Base-by-base conservation (phyloP, 2,888 invertebrate species). In the Cremastinae sp. region DNA sequence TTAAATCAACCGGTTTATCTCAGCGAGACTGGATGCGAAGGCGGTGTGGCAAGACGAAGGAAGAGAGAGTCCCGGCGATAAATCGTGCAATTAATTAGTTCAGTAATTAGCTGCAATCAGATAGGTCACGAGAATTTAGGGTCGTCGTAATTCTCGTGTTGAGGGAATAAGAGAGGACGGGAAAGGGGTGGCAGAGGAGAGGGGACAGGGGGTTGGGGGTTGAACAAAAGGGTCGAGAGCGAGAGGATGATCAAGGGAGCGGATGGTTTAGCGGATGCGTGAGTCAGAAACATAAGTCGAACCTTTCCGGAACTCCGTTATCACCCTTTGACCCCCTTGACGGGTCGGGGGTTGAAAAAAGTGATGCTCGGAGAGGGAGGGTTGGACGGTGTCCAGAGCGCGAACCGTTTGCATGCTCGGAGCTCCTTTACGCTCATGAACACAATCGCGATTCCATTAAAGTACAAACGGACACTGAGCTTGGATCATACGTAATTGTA, bases 61-160 rank as follows among this genome's bases (percentile, higher is more conserved):
- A 28, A 28, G 28, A 36, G 34, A 61, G 22, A 70, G n/a, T n/a
- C 54, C 41, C 10, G 36, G 45, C 85, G 82, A 87, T 87, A 87
- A 87, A 87, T 87, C 84, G 83, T 81, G 82, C 83, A 87, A 87
- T 87, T 87, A 87, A 87, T 87, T 87, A 87, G 84, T 75, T 82
- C 79, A 75, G 85, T 86, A 87, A 87, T 87, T 87, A 87, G 86
- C 82, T 83, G 79, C 82, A 83, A 86, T 87, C 87, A 85, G 87
- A 87, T 86, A 85, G 84, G 78, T 79, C 82, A 83, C 80, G 80
- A 84, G 85, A 28, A 28, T 28, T 86, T 86, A 84, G 86, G 80
- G 83, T 83, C 83, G 83, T 82, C 75, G 82, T 85, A 84, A 84
- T 79, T 86, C 83, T 81, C 78, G 49, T 74, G 69, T 53, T 51